These are phyloP conservation scores for Salticus scenicus DNA, from an alignment of 2,888 invertebrate genomes.

Conservation along the genomic window DNA sequence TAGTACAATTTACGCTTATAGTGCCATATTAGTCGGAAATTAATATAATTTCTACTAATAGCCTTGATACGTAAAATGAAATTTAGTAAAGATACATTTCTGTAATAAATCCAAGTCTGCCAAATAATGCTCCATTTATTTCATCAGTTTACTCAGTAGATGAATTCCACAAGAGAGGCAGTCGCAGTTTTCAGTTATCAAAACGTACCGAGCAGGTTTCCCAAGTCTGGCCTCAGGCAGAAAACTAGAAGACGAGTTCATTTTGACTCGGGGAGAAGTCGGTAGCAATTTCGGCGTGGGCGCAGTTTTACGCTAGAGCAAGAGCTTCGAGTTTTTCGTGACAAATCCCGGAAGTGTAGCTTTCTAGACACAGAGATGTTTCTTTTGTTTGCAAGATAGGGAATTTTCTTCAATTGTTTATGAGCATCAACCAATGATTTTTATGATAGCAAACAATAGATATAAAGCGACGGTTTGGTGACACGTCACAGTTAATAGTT, in stretches of 20 bases:
- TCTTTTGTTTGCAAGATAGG: background rate
- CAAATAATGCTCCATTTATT: too few species aligned
- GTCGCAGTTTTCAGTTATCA: background rate
- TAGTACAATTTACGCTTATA: too few species aligned
- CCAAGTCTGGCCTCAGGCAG: background rate
- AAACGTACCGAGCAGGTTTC: background rate
- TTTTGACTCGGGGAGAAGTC: background rate
- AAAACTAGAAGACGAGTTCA: background rate
- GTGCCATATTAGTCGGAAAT: too few species aligned
- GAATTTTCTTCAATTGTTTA: background rate
- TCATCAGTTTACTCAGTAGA: too few species aligned
- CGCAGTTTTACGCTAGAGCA: too few species aligned
- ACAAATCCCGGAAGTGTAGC: background rate
- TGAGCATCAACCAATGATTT: background rate
- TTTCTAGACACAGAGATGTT: conserved; percentile 4
- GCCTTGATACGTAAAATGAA: too few species aligned
- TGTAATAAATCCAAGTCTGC: too few species aligned
- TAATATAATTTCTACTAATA: too few species aligned
- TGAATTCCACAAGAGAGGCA: background rate
- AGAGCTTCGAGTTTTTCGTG: background rate
- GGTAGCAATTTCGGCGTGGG: background rate
- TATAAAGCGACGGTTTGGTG: background rate
- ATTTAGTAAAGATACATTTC: too few species aligned
- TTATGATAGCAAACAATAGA: conserved; percentile 4
- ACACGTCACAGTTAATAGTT: background rate